phyloP scores from a whole-genome alignment of 2,113 vertebrate species.

The Paedocypris sp. region DNA sequence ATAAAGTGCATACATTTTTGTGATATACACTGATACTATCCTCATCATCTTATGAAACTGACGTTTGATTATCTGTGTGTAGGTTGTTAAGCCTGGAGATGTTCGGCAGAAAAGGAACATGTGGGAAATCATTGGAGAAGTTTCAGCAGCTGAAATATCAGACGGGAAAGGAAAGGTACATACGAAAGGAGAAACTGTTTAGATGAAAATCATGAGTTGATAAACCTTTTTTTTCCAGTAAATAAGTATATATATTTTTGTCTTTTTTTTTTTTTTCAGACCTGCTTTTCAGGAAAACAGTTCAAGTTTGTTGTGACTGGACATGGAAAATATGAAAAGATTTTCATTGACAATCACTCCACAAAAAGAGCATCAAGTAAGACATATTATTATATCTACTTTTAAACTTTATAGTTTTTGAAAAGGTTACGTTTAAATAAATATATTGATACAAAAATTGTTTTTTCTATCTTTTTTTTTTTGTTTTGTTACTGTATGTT shows the following conservation, averaged over 20 bases:
- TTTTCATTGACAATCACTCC: conserved; percentile 50
- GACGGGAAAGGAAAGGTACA: conserved; percentile 42
- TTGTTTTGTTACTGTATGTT: too few species aligned
- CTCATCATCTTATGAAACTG: too few species aligned
- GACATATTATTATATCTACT: neutral
- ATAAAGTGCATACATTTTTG: too few species aligned
- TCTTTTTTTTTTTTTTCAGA: conserved; percentile 46
- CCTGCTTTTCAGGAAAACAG: conserved; percentile 61
- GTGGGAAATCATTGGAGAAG: conserved; percentile 75
- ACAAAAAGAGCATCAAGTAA: conserved; percentile 44
- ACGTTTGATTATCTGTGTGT: conserved; percentile 12
- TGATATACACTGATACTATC: too few species aligned
- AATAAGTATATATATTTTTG: neutral
- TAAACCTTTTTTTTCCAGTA: neutral
- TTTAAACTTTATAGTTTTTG: neutral
- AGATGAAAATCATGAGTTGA: neutral
- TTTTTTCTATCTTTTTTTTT: too few species aligned
- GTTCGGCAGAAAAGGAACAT: conserved; percentile 82
- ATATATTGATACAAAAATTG: too few species aligned
- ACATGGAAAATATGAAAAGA: conserved; percentile 91
- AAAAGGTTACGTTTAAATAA: too few species aligned
- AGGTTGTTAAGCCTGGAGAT: conserved; percentile 84
- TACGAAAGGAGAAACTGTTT: too few species aligned
- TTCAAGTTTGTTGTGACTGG: conserved; percentile 85
- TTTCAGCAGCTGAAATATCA: conserved; percentile 34